phyloP scores from a whole-genome alignment of 2,797 vertebrate species.

The Macroramphosus scolopax region DNA sequence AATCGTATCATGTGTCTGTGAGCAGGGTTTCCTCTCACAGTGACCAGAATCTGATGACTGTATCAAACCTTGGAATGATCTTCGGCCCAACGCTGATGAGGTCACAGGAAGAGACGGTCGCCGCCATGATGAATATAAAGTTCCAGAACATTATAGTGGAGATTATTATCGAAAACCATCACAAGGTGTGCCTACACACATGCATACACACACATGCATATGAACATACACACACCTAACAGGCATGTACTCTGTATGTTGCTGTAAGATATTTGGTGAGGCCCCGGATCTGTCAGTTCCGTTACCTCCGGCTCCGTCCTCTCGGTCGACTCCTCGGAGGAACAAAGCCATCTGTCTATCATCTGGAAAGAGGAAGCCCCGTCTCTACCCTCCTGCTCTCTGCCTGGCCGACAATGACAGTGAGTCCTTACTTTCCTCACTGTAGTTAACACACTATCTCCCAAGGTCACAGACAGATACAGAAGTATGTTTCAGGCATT shows the following conservation, averaged over 20 bases:
- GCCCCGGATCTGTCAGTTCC: conserved; percentile 92
- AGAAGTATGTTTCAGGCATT: not conserved
- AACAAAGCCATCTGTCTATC: conserved; percentile 94
- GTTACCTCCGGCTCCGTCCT: conserved; percentile 86
- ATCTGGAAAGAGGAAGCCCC: conserved; percentile 89
- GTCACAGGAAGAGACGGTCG: conserved; percentile 97
- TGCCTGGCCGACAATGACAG: conserved; percentile 97
- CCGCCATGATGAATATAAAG: conserved; percentile 99
- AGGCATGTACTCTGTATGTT: conserved; percentile 6
- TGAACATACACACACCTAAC: not conserved
- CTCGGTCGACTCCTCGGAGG: conserved; percentile 83
- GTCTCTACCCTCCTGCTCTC: conserved; percentile 84
- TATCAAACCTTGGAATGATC: conserved; percentile 97
- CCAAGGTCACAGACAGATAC: not conserved
- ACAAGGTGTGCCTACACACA: conserved; percentile 78
- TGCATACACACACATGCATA: not conserved
- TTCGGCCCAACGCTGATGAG: conserved; percentile 98
- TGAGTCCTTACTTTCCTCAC: conserved; percentile 73
- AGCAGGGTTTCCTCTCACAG: conserved; percentile 92
- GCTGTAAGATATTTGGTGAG: conserved; percentile 87
- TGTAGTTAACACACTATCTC: not conserved
- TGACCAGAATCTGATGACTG: conserved; percentile 94
- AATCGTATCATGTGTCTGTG: not conserved
- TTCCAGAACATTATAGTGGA: conserved; percentile 99
- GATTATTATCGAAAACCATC: conserved; percentile 95